Evolutionary conservation across 1,140 invertebrate genomes (phyloP), one percentile per base, ranked within the genome.

Genomic region (Drosophila chauvacae): DNA sequence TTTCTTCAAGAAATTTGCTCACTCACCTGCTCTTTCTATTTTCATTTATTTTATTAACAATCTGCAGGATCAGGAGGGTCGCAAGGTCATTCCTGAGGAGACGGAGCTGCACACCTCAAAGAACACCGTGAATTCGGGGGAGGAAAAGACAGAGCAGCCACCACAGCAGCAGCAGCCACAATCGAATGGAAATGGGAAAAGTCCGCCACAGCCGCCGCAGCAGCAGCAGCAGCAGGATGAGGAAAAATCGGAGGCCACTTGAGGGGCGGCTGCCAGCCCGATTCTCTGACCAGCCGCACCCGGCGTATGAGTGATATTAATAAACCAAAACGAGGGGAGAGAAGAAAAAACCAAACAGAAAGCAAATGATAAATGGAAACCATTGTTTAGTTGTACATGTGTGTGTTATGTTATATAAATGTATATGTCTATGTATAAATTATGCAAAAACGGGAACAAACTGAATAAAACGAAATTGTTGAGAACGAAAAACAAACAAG

Each of bases 11-110:
- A 35, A 20, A 14, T 14, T 35, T 37, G 23, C 45, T 64, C 28
- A 39, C 33, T 62, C n/a, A 61, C 47, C 26, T 39, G 9, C 23
- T 35, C 37, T 23, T 26, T 41, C 11, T 45, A 2, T 20, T 30
- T 61, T 35, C n/a, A 23, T 42, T 41, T 26, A 30, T 56, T 51
- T 42, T 42, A 41, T 30, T 41, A 10, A 5, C 16, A 23, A 51
- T 37, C 39, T 18, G 13, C 63, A 92, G 91, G 91, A 92, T 79
- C 80, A 87, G 53, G 91, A 92, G 48, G 76, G 77, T 26, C 80
- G 80, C 35, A 91, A 91, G 62, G 77, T 91, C 50, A 92, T 92
- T 77, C 91, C 91, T n/a, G 91, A 92, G 64, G 91, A 92, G 64
- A 92, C 91, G 42, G 91, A 92, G 48, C 45, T 92, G 30, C 81